Evolutionary conservation across 2,888 invertebrate genomes (phyloP).

Genomic region (Hanleya hanleyi): DNA sequence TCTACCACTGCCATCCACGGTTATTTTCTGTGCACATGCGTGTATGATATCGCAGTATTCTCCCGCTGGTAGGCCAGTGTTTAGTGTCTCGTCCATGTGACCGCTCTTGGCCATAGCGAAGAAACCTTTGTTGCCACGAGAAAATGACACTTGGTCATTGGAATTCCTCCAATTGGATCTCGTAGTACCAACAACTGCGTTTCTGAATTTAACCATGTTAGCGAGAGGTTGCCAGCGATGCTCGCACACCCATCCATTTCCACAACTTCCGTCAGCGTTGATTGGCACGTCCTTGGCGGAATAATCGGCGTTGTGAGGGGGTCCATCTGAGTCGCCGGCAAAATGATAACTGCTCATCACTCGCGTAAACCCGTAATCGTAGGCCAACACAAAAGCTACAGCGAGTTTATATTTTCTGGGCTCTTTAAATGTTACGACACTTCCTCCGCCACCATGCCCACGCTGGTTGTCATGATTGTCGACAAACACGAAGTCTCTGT

Average conservation of each 20-base stretch:
- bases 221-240: constrained; percentile 67
- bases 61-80: constrained; percentile 68
- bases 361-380: constrained; percentile 77
- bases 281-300: constrained; percentile 63
- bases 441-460: no score
- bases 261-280: constrained; percentile 59
- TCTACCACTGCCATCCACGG: constrained; percentile 57
- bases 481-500: constrained; percentile 82
- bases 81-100: constrained; percentile 55
- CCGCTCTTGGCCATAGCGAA: constrained; percentile 66
- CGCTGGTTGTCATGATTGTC: constrained; percentile 94
- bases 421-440: neutral
- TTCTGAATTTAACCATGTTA: constrained; percentile 69
- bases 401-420: constrained; percentile 76
- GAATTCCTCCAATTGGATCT: constrained; percentile 60
- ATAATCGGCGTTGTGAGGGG: constrained; percentile 51
- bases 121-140: constrained; percentile 66
- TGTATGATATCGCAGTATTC: constrained; percentile 70
- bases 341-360: constrained; percentile 90
- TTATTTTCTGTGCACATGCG: constrained; percentile 59
- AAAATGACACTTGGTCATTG: constrained; percentile 64
- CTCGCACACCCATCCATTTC: constrained; percentile 70
- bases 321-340: constrained; percentile 45
- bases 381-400: constrained; percentile 88
- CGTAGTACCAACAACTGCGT: constrained; percentile 56